Evolutionary conservation across 37 sponge, comb jelly and placozoan species (phyloP), one percentile per base, ranked within the genome.

Genomic region (Agelas oroides): DNA sequence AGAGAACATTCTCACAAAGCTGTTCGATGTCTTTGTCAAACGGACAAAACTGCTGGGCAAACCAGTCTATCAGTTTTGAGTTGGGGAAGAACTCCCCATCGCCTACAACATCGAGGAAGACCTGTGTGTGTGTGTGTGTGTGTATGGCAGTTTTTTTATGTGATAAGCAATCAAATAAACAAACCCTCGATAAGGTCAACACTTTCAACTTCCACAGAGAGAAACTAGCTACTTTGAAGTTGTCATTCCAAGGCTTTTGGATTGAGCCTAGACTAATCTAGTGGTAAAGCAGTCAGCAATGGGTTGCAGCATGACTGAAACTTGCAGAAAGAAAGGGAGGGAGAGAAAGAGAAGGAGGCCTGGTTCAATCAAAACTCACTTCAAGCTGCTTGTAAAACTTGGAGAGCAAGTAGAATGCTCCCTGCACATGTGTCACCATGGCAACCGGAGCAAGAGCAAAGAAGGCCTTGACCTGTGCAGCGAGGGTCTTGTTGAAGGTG

Each of bases 401-500:
- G 20, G 83, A 59, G 16, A 93, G 23, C 16, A 40, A 21, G n/a
- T 0, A 28, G 60, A 95, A 58, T 1, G 71, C 46, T 54, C 95
- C 95, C 63, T 95, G 53, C 0, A 86, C 56, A 63, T 95, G 84
- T 18, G 71, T 82, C 18, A 95, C 86, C 24, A 78, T 77, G 19
- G 92, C 55, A 1, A 95, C 92, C 12, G 95, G 95, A 72, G 95
- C 95, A 20, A 95, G 70, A 20, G 95, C 95, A 73, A 81, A 86
- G 82, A 91, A 95, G 23, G 79, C 61, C 24, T 86, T 79, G n/a
- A 95, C 72, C 15, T 88, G 80, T 5, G 77, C 23, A 17, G 97
- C 90, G 5, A 97, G 79, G 0, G 66, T 82, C 75, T 77, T 55
- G 81, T 90, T 92, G 56, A 33, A 13, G 17, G 95, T 91, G 87